Conservation (phyloP, 1,140 invertebrate species). For the Copidosoma floridanum region DNA sequence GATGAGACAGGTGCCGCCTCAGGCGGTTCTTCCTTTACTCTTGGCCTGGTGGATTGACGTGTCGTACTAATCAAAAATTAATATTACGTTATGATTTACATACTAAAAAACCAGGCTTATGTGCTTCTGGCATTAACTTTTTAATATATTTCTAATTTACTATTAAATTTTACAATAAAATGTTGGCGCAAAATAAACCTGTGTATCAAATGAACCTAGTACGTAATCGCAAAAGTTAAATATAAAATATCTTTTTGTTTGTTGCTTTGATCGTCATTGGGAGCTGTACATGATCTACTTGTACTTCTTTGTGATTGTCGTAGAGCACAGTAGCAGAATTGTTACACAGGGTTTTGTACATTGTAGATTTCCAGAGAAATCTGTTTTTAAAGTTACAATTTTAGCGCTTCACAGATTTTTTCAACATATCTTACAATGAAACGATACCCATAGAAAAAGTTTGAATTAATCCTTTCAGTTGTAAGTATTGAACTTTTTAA, state of each 20-base stretch:
- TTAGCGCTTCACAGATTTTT: slow-evolving; percentile 15
- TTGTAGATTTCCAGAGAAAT: slow-evolving; percentile 6
- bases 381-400: slow-evolving; percentile 8
- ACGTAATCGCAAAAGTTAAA: slow-evolving; percentile 16
- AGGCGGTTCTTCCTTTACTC: slow-evolving; percentile 58
- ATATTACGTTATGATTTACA: slow-evolving; percentile 54
- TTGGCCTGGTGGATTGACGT: slow-evolving; percentile 62
- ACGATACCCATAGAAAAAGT: background rate
- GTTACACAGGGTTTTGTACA: slow-evolving; percentile 3
- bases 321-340: slow-evolving; percentile 16
- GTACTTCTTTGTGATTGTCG: no score
- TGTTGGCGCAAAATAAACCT: background rate
- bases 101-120: slow-evolving; percentile 27
- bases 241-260: slow-evolving; percentile 3
- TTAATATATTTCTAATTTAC: slow-evolving; percentile 12
- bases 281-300: no score
- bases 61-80: slow-evolving; percentile 64
- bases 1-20: slow-evolving; percentile 59
- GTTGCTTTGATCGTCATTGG: no score
- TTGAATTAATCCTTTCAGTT: background rate
- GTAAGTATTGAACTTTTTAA: background rate
- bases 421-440: slow-evolving; percentile 16
- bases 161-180: no score
- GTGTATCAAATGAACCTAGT: background rate
- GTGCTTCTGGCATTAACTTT: slow-evolving; percentile 21